Evolutionary conservation across 2,113 vertebrate genomes (phyloP).

Genomic region (Acrocephalus arundinaceus): DNA sequence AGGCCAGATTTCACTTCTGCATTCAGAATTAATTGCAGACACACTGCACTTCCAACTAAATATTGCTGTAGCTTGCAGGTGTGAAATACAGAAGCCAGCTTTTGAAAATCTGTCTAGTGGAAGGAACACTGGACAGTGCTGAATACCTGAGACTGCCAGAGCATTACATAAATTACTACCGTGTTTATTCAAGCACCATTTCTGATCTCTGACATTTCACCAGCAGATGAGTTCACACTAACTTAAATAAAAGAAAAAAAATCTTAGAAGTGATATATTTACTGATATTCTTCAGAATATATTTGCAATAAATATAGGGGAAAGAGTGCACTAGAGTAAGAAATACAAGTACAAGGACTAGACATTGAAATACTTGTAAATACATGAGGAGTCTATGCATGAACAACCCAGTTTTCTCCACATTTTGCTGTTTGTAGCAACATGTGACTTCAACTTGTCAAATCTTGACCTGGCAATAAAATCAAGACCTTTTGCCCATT

Average conservation of each 20-base stretch:
- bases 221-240: not conserved
- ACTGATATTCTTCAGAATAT: not conserved
- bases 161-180: not conserved
- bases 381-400: not conserved
- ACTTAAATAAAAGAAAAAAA: not conserved
- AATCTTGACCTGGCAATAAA: not conserved
- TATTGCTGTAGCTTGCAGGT: conserved; percentile 54
- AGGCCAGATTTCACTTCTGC: conserved; percentile 32
- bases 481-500: not conserved
- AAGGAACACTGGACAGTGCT: not conserved
- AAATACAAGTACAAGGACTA: not conserved
- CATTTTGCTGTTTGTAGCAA: not conserved
- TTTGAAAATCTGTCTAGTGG: not conserved
- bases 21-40: conserved; percentile 13
- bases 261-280: not conserved
- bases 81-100: conserved; percentile 52
- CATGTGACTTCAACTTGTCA: not conserved
- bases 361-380: not conserved
- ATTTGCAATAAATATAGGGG: not conserved
- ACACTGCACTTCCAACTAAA: conserved; percentile 22
- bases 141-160: not conserved
- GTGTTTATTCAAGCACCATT: not conserved
- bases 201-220: not conserved
- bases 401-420: not conserved
- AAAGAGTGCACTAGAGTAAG: not conserved